Conservation (phyloP, 2,797 vertebrate genomes). For the Peromyscus attwateri region DNA sequence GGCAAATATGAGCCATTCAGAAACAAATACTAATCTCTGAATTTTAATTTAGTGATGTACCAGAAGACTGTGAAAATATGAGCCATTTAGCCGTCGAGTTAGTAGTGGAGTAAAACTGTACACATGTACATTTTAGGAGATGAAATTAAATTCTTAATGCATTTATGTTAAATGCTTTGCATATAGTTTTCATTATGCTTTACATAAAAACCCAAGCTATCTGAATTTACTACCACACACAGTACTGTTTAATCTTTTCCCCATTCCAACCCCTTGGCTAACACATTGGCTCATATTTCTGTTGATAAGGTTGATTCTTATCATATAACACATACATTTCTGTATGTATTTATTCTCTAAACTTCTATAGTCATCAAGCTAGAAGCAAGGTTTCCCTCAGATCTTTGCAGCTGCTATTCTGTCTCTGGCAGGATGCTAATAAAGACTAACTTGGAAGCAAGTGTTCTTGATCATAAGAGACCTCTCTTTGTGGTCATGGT, state of each 20-base stretch:
- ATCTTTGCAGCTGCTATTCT: background rate
- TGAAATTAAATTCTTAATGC: conserved; percentile 69
- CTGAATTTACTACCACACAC: background rate
- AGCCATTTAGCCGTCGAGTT: conserved; percentile 75
- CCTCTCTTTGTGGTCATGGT: background rate
- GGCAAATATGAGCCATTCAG: conserved; percentile 33
- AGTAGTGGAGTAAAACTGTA: conserved; percentile 51
- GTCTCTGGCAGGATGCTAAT: background rate
- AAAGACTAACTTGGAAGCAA: background rate
- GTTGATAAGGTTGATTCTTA: background rate
- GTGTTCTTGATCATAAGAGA: background rate
- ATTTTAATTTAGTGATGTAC: conserved; percentile 76
- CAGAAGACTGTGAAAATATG: conserved; percentile 44
- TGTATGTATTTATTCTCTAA: background rate
- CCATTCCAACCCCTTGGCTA: background rate
- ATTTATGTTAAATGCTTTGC: conserved; percentile 52
- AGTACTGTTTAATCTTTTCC: background rate
- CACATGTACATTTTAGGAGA: conserved; percentile 53
- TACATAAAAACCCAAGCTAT: conserved; percentile 18
- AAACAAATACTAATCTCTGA: conserved; percentile 73
- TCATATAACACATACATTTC: background rate
- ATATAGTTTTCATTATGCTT: conserved; percentile 14
- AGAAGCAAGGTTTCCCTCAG: background rate
- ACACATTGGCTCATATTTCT: background rate
- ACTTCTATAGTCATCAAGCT: background rate